Base-by-base conservation (phyloP, 2,888 invertebrate species). In the Cabera pusaria region DNA sequence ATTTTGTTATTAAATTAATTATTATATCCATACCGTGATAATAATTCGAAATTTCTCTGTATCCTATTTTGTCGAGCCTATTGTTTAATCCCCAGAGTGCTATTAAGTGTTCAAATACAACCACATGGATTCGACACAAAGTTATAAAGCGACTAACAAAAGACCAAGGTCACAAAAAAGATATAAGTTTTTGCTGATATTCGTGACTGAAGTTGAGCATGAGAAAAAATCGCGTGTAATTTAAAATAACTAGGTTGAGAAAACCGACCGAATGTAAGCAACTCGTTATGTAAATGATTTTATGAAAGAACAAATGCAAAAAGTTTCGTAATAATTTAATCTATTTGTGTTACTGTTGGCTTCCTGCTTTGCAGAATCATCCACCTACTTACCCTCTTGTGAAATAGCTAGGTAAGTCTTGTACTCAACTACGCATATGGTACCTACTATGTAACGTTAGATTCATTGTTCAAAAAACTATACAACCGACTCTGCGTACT, bases 221-320 rank as follows among this genome's bases (percentile, higher is more conserved):
- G 66, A 72, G 72, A 77, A 81, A 78, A 80, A 84, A 80, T 52
- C 55, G 70, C 82, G 84, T 81, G 75, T 77, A 85, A 83, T 81
- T 75, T 73, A 67, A 83, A 85, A 86, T 85, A 52, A 49, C 52
- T 49, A 72, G 78, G 68, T 72, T 65, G 65, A 64, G 72, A 69
- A 68, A 68, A 70, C 42, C 44, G 25, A 31, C 41, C 25, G 14
- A 24, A 28, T 35, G 21, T 25, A 24, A 29, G 2, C 24, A 7
- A 36, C 41, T 31, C 54, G 48, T 53, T 50, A 48, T 50, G 50
- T 46, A 48, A 52, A 53, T 53, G 48, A 40, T 29, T 48, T 49
- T 36, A 22, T 24, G 21, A 34, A 31, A 44, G 25, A 39, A 27
- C 19, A 33, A 46, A 50, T 46, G 46, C 51, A 56, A 53, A 53